phyloP scores from a whole-genome alignment of 2,888 invertebrate genomes.

The Rosalia funebris region DNA sequence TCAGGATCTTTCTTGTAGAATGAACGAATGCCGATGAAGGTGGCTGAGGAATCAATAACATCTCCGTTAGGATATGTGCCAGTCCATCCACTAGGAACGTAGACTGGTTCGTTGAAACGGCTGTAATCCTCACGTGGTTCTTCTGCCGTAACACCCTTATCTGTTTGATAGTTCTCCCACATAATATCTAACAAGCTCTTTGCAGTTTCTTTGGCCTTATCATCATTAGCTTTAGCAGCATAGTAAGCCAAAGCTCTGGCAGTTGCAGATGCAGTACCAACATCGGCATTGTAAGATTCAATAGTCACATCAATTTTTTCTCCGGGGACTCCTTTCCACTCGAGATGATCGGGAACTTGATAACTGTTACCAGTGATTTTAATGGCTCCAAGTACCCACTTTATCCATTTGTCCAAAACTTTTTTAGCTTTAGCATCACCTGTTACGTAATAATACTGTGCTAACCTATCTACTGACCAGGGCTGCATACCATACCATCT shows the following conservation, averaged over 20 bases:
- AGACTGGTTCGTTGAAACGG: conserved; percentile 44
- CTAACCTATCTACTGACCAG: conserved; percentile 47
- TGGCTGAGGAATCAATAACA: conserved; percentile 43
- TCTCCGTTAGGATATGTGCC: conserved; percentile 47
- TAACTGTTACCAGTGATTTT: conserved; percentile 37
- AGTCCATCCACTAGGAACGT: conserved; percentile 46
- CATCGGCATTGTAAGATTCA: conserved; percentile 38
- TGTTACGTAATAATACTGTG: conserved; percentile 48
- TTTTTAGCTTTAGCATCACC: conserved; percentile 40
- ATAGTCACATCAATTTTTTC: conserved; percentile 41
- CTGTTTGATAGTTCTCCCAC: conserved; percentile 37
- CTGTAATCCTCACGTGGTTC: conserved; percentile 42
- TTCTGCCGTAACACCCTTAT: conserved; percentile 41
- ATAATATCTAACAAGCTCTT: conserved; percentile 45
- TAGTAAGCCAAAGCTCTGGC: conserved; percentile 47
- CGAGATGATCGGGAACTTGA: conserved; percentile 42
- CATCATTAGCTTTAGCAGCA: conserved; percentile 45
- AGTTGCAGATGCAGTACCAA: conserved; percentile 46
- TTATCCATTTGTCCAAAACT: conserved; percentile 46
- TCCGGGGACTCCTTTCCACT: conserved; percentile 45
- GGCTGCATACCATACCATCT: conserved; percentile 51
- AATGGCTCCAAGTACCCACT: conserved; percentile 41
- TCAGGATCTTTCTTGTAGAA: conserved; percentile 43
- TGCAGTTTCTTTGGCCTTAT: conserved; percentile 40
- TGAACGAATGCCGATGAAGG: conserved; percentile 46